A percentile compares a stretch with the other conserved stretches of the same genome.
phyloP scores from a whole-genome alignment of 2,888 invertebrate species.

The Arenicola marina region DNA sequence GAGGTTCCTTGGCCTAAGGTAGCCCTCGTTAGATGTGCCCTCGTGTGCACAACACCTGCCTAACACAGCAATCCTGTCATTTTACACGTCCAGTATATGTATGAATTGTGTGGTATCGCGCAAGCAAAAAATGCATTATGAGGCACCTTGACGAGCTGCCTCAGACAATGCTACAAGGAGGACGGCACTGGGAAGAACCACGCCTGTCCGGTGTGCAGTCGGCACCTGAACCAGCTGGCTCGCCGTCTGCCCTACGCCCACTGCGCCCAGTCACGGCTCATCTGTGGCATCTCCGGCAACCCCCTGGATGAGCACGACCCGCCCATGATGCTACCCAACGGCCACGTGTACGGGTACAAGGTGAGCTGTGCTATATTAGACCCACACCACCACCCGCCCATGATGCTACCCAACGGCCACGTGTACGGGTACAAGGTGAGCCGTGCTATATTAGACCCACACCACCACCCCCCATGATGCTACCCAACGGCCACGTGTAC shows the following conservation, averaged over 20 bases:
- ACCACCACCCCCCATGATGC: no score
- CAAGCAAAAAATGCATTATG: no score
- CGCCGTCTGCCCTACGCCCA: conserved; percentile 85
- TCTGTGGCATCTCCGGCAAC: conserved; percentile 86
- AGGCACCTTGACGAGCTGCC: conserved; percentile 7
- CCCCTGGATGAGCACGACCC: conserved; percentile 97
- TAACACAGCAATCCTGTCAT: no score
- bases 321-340: conserved; percentile 98
- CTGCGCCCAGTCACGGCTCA: conserved; percentile 91
- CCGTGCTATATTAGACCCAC: no score
- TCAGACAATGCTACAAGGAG: conserved; percentile 58
- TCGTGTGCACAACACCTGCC: no score
- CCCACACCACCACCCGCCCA: neutral
- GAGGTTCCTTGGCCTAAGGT: no score
- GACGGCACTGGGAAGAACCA: conserved; percentile 66
- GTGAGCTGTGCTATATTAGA: conserved; percentile 39
- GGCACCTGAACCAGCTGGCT: conserved; percentile 84
- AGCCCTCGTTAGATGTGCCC: no score
- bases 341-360: conserved; percentile 78
- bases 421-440: no score
- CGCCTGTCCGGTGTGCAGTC: conserved; percentile 91
- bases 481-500: no score
- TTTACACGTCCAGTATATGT: no score
- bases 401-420: neutral
- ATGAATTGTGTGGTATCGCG: no score